Conservation (phyloP, 2,797 vertebrate genomes). For the Helarctos malayanus region DNA sequence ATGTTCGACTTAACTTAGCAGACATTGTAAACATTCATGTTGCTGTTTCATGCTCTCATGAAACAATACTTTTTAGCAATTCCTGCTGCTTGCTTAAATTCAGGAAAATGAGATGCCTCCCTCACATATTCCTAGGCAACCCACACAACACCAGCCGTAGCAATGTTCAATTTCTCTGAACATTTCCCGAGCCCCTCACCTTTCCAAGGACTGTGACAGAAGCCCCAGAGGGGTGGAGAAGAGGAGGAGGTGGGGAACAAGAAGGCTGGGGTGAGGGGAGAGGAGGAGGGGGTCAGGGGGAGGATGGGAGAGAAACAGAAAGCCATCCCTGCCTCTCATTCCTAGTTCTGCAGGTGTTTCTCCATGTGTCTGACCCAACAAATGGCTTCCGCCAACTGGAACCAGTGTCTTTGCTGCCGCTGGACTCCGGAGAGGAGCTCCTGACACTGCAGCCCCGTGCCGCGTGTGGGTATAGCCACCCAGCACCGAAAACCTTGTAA, state of each 20-base stretch:
- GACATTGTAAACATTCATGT: fast-evolving
- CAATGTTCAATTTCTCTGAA: background rate
- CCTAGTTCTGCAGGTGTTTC: fast-evolving
- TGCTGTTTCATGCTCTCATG: background rate
- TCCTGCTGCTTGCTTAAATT: background rate
- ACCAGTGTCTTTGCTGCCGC: background rate
- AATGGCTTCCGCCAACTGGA: fast-evolving
- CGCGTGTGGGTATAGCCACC: fast-evolving
- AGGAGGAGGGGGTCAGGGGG: fast-evolving
- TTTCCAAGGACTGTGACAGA: background rate
- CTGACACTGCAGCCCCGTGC: fast-evolving
- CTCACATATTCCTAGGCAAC: background rate
- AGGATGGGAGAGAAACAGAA: too few relatives aligned
- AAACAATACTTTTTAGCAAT: background rate
- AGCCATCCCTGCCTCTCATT: too few relatives aligned
- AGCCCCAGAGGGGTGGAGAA: background rate
- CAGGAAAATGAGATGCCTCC: background rate
- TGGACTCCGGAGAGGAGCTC: too few relatives aligned
- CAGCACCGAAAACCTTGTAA: background rate
- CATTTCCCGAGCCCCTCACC: background rate
- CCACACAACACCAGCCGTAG: fast-evolving
- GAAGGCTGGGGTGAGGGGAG: too few relatives aligned
- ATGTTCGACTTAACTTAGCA: background rate
- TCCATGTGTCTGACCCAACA: fast-evolving
- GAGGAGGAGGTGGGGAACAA: fast-evolving